Evolutionary conservation across 2,888 invertebrate genomes (phyloP), one percentile per base, ranked within the genome.

Genomic region (Drosophila lutescens): DNA sequence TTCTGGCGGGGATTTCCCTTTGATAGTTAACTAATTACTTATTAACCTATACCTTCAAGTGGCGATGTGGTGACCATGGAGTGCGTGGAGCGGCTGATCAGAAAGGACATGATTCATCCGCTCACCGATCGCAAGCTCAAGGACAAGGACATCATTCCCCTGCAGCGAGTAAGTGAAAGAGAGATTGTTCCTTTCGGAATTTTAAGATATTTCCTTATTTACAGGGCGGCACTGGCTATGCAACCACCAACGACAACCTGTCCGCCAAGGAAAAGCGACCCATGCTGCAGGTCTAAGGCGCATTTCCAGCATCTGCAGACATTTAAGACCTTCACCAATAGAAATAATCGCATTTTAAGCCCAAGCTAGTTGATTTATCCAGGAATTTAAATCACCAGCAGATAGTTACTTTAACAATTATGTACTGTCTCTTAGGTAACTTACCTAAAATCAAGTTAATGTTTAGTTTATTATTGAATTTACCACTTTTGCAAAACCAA

Each of bases 21-120:
- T 0, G 7, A n/a, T 23, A 5, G 2, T 0, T 4, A 6, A 26
- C 15, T 44, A 17, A n/a, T 36, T 26, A 1, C 2, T 0, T 26
- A 26, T 5, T 26, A 12, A 4, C n/a, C 2, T 91, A 92, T 94
- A 81, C 90, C 3, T 4, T 12, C 3, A 4, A 98, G 98, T 0
- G 99, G 99, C 2, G 95, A 97, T 93, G 97, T 99, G 7, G 96
- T 99, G 2, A 99, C 99, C 0, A 94, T 97, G 95, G 98, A 99
- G 91, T 99, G 98, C 93, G 95, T 98, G 5, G 98, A 99, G 86
- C 98, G 98, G 90, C 94, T 99, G 15, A 97, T 99, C 58, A 98
- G 96, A 88, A 98, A 97, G 88, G 99, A 99, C 91, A 98, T 98
- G 98, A 93, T 97, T 23, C 98, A 99, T 93, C 99, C 99, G 0